phyloP scores from a whole-genome alignment of 2,797 vertebrate genomes.

The Myotis findleyi region DNA sequence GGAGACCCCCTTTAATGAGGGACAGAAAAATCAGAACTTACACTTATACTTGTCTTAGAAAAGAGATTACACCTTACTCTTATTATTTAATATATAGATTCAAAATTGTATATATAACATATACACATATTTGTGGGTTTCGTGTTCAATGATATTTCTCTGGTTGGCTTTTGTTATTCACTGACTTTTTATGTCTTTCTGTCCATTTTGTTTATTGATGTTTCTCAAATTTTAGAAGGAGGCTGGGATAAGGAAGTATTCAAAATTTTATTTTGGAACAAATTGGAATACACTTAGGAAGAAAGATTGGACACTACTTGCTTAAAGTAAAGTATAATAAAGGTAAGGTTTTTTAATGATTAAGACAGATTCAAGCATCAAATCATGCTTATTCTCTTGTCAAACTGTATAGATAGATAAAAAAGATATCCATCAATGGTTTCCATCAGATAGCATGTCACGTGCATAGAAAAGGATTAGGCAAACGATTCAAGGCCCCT shows the following conservation, averaged over 20 bases:
- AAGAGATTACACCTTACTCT: neutral
- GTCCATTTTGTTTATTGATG: neutral
- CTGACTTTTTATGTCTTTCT: neutral
- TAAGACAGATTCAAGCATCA: neutral
- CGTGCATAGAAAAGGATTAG: neutral
- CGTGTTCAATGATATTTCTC: neutral
- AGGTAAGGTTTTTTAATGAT: neutral
- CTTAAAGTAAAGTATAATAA: slow-evolving; percentile 7
- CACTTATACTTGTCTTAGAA: neutral
- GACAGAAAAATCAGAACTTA: neutral
- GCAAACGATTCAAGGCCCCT: neutral
- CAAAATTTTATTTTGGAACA: neutral
- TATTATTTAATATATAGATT: neutral
- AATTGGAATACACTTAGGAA: neutral
- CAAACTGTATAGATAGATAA: neutral
- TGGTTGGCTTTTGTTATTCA: neutral
- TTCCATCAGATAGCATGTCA: neutral
- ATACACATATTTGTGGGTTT: neutral
- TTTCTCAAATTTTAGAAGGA: slow-evolving; percentile 17
- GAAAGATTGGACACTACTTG: neutral
- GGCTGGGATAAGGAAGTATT: neutral
- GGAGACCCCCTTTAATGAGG: neutral
- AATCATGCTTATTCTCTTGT: neutral
- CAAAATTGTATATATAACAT: neutral
- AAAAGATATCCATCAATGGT: neutral